These are phyloP conservation scores for Porites lobata DNA, from an alignment of 92 coral and sea anemone genomes.

Conservation along the genomic window DNA sequence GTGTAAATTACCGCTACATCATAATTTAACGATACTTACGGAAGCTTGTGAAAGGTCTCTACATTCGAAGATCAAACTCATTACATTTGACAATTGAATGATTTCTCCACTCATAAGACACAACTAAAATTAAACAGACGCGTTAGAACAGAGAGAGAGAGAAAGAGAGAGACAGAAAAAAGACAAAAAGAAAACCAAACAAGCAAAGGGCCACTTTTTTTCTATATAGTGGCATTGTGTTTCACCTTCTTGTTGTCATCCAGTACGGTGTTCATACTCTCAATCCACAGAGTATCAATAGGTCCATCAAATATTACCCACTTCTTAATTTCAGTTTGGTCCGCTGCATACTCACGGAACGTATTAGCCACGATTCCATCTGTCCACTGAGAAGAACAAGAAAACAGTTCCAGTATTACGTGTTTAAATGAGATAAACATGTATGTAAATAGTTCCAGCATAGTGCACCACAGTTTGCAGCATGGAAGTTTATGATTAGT, in stretches of 20 bases:
- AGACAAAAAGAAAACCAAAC: background rate
- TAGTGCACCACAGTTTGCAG: background rate
- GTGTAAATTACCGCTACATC: background rate
- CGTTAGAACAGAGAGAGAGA: background rate
- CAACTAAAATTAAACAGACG: conserved; percentile 64
- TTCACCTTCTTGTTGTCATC: conserved; percentile 98
- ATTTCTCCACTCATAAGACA: conserved; percentile 99
- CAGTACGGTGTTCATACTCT: conserved; percentile 99
- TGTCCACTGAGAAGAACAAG: conserved; percentile 83
- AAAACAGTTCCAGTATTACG: no score
- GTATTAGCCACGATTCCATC: conserved; percentile 99
- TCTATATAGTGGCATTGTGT: background rate
- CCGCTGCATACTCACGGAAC: conserved; percentile 99
- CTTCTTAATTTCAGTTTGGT: conserved; percentile 95
- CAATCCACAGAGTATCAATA: conserved; percentile 99
- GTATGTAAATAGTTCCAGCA: no score
- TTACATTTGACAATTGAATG: conserved; percentile 96
- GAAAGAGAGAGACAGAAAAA: background rate
- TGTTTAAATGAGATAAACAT: background rate
- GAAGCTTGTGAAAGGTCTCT: conserved; percentile 98
- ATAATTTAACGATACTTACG: conserved; percentile 69
- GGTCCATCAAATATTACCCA: conserved; percentile 99
- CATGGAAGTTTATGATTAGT: background rate
- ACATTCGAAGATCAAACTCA: conserved; percentile 99
- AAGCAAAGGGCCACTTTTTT: background rate